These are phyloP conservation scores for Vultur gryphus DNA, from an alignment of 2,797 vertebrate species.

Conservation along the genomic window DNA sequence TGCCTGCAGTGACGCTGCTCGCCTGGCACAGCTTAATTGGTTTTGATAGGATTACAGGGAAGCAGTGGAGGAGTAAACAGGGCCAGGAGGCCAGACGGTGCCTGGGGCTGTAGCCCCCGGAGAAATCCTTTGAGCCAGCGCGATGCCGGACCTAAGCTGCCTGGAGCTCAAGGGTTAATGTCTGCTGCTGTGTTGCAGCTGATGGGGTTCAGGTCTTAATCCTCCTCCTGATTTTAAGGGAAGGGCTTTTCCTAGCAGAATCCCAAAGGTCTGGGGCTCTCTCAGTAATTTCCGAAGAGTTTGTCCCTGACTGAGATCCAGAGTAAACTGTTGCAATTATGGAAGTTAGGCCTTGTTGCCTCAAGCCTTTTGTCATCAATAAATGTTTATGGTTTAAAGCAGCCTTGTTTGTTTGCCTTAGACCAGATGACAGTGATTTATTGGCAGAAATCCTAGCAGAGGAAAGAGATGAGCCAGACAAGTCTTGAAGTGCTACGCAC, in stretches of 20 bases:
- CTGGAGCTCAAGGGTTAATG: background rate
- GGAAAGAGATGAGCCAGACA: conserved; percentile 4
- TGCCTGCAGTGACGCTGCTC: background rate
- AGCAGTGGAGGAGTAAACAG: background rate
- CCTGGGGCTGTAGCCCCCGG: background rate
- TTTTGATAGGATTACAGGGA: conserved; percentile 24
- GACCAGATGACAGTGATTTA: conserved; percentile 19
- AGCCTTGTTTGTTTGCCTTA: conserved; percentile 25
- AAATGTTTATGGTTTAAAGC: conserved; percentile 18
- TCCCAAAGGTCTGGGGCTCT: background rate
- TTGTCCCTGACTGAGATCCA: background rate
- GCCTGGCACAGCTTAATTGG: conserved; percentile 27
- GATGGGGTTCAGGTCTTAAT: background rate
- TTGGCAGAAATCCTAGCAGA: conserved; percentile 30
- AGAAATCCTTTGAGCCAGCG: background rate
- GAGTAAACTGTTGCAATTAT: background rate
- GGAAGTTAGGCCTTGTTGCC: background rate
- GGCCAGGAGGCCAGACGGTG: background rate
- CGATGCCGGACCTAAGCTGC: fast-evolving
- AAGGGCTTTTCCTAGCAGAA: background rate
- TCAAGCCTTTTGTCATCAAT: background rate
- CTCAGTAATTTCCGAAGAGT: background rate
- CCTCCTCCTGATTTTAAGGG: background rate
- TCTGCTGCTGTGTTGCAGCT: background rate
- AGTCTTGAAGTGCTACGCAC: background rate